Percentiles rank a stretch among this genome's conserved stretches.
These are phyloP conservation scores for Microtus ochrogaster DNA, from an alignment of 2,113 vertebrate genomes.

Conservation along the genomic window DNA sequence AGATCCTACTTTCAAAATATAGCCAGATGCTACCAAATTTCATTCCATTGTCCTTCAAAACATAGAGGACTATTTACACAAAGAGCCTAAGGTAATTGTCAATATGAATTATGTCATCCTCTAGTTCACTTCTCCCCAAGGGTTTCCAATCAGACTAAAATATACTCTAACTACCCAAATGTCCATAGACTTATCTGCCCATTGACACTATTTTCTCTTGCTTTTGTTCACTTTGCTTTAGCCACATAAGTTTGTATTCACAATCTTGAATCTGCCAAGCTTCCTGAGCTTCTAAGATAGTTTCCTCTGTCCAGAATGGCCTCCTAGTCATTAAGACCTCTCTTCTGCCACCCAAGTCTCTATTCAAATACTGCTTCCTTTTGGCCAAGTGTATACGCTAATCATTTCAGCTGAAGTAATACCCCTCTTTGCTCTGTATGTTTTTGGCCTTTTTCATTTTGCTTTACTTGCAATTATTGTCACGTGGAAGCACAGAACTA, in stretches of 20 bases:
- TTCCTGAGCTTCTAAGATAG: neutral
- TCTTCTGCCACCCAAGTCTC: neutral
- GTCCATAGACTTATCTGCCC: neutral
- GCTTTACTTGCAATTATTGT: neutral
- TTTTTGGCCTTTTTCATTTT: neutral
- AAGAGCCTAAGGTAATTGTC: neutral
- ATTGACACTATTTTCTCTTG: neutral
- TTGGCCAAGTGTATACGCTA: neutral
- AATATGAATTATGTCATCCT: constrained; percentile 20
- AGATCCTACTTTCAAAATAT: constrained; percentile 2
- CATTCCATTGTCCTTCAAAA: constrained; percentile 1
- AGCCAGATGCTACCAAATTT: constrained; percentile 47
- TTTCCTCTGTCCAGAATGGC: neutral
- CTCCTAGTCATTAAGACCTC: neutral
- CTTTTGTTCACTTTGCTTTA: constrained; percentile 31
- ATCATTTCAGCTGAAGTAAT: neutral
- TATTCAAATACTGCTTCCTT: constrained; percentile 10
- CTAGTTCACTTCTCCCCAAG: neutral
- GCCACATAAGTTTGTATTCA: neutral
- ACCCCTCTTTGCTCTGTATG: neutral
- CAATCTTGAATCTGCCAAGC: neutral
- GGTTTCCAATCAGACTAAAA: neutral
- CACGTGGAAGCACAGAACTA: neutral
- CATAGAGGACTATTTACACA: constrained; percentile 7
- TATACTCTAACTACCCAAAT: neutral